Conservation (phyloP, 2,113 vertebrate genomes). For the Promerops cafer region DNA sequence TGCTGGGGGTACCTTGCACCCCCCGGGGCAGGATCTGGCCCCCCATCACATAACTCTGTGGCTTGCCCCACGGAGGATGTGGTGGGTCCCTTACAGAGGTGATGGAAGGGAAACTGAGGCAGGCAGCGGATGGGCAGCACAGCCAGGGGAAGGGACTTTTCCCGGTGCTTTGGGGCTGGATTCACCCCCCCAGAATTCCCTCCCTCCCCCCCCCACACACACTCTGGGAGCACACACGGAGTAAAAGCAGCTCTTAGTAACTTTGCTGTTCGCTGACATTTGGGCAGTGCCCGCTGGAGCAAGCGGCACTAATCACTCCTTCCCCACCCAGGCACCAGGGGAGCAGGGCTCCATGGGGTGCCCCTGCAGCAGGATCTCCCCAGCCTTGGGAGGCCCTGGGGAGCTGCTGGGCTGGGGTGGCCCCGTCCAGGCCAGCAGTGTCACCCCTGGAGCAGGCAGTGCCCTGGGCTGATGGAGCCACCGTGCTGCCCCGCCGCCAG, state of each 20-base stretch:
- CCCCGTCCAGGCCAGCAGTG: background rate
- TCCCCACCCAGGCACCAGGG: background rate
- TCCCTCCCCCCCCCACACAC: background rate
- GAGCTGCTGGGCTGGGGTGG: background rate
- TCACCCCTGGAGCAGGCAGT: background rate
- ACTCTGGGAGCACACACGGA: background rate
- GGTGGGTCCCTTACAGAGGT: rapidly evolving
- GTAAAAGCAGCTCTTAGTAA: background rate
- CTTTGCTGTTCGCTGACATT: constrained; percentile 53
- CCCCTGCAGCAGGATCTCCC: rapidly evolving
- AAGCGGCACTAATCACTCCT: constrained; percentile 51
- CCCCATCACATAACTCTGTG: rapidly evolving
- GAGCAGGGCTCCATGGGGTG: constrained; percentile 36
- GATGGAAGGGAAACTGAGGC: background rate
- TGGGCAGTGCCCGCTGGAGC: constrained; percentile 50
- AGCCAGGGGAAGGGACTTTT: background rate
- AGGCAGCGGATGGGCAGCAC: background rate
- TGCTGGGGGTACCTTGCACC: rapidly evolving
- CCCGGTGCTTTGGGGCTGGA: background rate
- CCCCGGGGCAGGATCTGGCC: rapidly evolving
- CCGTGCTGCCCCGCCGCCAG: rapidly evolving
- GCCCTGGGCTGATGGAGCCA: background rate
- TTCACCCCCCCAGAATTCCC: background rate
- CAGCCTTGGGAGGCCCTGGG: background rate
- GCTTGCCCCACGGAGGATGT: rapidly evolving